These are phyloP conservation scores for Lasioglossum marginatum DNA, from an alignment of 2,888 invertebrate species.

Conservation along the genomic window DNA sequence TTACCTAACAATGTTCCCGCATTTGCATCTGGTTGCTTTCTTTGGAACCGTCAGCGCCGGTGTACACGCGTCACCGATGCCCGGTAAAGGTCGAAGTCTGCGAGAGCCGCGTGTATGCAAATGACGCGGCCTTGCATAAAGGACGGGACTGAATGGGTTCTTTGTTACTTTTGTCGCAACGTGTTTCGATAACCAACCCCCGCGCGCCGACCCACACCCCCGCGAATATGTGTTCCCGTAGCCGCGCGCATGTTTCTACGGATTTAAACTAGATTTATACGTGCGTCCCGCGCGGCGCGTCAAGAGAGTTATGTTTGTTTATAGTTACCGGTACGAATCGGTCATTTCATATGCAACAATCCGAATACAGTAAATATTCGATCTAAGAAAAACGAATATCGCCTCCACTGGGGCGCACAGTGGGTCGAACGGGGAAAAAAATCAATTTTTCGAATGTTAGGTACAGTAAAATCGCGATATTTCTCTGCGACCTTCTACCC, in stretches of 20 bases:
- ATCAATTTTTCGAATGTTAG: too few species aligned
- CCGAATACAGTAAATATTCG: too few species aligned
- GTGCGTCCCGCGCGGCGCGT: not conserved
- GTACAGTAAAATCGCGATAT: too few species aligned
- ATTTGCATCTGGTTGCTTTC: constrained; percentile 12
- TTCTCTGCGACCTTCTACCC: too few species aligned
- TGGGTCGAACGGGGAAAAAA: too few species aligned
- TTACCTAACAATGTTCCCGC: constrained; percentile 16
- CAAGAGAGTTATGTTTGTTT: not conserved
- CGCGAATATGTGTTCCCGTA: constrained; percentile 29
- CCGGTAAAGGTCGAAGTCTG: constrained; percentile 41
- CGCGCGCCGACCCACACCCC: not conserved
- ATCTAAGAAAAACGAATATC: too few species aligned
- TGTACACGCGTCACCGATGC: constrained; percentile 1
- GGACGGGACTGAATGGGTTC: constrained; percentile 56
- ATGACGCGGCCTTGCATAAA: constrained; percentile 59
- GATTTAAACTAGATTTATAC: constrained; percentile 67
- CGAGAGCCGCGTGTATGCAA: constrained; percentile 53
- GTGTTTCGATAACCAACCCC: constrained; percentile 52
- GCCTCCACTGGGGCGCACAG: too few species aligned
- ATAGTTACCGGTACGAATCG: not conserved
- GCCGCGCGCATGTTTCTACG: constrained; percentile 34
- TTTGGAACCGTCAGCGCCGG: not conserved
- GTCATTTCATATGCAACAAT: not conserved
- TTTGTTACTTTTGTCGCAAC: constrained; percentile 62